Conservation (phyloP, 2,797 vertebrate species). For the Poecilia gillii region DNA sequence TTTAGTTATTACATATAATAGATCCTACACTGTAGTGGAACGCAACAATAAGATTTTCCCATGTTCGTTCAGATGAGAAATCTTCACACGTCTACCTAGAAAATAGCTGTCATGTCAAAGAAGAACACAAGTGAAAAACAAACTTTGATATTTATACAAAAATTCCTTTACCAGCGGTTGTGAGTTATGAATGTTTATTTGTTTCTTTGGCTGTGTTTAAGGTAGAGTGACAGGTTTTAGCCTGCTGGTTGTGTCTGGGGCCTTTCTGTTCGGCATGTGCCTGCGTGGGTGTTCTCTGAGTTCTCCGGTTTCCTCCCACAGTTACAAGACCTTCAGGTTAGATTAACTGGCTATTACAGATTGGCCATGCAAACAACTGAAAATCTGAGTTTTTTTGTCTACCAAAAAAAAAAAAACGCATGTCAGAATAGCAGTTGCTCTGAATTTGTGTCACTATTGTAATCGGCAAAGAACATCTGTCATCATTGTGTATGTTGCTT, state of each 20-base stretch:
- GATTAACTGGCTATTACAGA: not conserved
- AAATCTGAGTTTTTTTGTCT: not conserved
- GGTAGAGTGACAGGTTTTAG: not conserved
- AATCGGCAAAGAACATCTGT: not conserved
- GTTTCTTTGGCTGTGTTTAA: not conserved
- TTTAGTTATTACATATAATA: not conserved
- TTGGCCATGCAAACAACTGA: not conserved
- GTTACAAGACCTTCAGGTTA: not conserved
- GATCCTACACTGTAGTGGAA: not conserved
- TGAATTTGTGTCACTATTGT: not conserved
- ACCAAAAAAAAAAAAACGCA: not conserved
- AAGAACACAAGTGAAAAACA: not conserved
- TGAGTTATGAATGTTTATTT: conserved; percentile 1
- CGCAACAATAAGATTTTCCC: not conserved
- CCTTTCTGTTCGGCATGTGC: not conserved
- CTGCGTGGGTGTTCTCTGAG: not conserved
- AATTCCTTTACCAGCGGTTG: not conserved
- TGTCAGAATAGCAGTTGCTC: conserved; percentile 1
- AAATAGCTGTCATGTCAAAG: not conserved
- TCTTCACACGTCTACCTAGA: not conserved
- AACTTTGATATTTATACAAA: not conserved
- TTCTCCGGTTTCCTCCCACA: not conserved
- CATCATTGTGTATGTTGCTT: not conserved
- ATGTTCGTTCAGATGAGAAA: not conserved
- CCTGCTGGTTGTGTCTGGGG: not conserved